Evolutionary conservation across 2,888 invertebrate genomes (phyloP).

Genomic region (Synanthedon andrenaeformis): DNA sequence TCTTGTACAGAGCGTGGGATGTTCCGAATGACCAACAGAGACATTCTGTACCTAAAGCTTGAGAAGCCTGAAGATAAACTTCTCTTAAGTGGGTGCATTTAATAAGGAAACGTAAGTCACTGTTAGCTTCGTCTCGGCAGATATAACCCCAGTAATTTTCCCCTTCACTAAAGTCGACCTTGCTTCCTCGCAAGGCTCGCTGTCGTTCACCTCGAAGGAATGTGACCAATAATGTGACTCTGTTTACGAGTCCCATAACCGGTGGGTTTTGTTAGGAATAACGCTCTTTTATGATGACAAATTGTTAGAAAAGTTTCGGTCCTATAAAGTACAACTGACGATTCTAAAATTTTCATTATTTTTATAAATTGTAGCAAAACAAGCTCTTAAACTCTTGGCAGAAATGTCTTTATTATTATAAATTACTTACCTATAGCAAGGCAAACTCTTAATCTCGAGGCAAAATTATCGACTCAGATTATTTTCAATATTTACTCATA

Average conservation of each 20-base stretch:
- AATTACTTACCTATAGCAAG: too few species aligned
- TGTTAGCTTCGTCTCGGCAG: neutral
- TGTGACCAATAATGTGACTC: constrained; percentile 48
- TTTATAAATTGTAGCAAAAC: neutral
- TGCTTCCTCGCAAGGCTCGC: constrained; percentile 47
- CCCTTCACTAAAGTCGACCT: constrained; percentile 61
- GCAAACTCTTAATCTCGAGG: too few species aligned
- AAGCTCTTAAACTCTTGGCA: too few species aligned
- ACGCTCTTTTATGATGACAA: neutral
- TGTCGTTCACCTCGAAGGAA: constrained; percentile 54
- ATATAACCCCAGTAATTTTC: constrained; percentile 4
- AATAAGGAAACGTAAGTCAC: too few species aligned
- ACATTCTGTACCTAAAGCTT: too few species aligned
- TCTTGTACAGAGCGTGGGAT: too few species aligned
- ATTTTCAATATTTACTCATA: too few species aligned
- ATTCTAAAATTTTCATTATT: neutral
- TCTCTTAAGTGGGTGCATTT: too few species aligned
- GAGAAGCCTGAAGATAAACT: too few species aligned
- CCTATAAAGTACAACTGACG: neutral
- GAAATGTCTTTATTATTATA: too few species aligned
- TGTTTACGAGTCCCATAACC: constrained; percentile 31
- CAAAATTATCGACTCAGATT: too few species aligned
- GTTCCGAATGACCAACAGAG: too few species aligned
- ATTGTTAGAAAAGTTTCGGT: neutral
- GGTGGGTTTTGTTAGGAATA: neutral